Percentiles rank a stretch among this genome's conserved stretches.
phyloP scores from a whole-genome alignment of 1,140 invertebrate species.

The Drosophila punjabiensis region DNA sequence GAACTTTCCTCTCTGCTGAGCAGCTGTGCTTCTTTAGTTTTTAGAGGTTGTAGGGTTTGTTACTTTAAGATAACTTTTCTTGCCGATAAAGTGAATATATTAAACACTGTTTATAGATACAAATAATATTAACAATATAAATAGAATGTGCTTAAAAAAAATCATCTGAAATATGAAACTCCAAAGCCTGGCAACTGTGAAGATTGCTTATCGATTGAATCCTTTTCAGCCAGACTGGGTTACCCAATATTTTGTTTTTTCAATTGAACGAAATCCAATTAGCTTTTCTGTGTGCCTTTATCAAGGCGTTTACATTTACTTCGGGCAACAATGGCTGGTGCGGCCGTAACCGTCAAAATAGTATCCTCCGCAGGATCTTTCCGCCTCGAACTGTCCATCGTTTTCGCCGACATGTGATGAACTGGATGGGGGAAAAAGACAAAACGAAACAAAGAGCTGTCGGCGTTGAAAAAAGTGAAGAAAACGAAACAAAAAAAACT shows the following conservation, averaged over 20 bases:
- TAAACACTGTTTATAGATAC: not conserved
- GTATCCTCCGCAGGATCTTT: constrained; percentile 70
- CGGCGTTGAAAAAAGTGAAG: constrained; percentile 4
- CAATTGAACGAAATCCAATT: constrained; percentile 74
- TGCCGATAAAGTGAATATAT: not conserved
- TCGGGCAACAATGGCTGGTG: constrained; percentile 30
- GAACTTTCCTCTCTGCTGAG: not conserved
- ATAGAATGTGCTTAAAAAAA: not conserved
- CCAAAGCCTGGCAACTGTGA: constrained; percentile 11
- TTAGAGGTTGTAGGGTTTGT: not conserved
- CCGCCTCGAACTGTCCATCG: constrained; percentile 36
- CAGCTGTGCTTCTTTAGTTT: not conserved
- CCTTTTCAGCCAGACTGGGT: constrained; percentile 2
- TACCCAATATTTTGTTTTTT: constrained; percentile 9
- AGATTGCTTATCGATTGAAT: constrained; percentile 11
- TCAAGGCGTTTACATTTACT: constrained; percentile 68
- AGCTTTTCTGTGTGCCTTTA: constrained; percentile 67
- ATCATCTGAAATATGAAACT: constrained; percentile 5
- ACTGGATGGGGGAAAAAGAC: constrained; percentile 34
- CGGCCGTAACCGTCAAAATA: constrained; percentile 54
- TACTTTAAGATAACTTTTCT: not conserved
- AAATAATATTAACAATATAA: not conserved
- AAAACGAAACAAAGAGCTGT: constrained; percentile 29
- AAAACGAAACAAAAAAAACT: constrained; percentile 21
- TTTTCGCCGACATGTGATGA: constrained; percentile 62